Base-by-base conservation (phyloP, 2,888 invertebrate genomes). In the Leptopilina myrica region DNA sequence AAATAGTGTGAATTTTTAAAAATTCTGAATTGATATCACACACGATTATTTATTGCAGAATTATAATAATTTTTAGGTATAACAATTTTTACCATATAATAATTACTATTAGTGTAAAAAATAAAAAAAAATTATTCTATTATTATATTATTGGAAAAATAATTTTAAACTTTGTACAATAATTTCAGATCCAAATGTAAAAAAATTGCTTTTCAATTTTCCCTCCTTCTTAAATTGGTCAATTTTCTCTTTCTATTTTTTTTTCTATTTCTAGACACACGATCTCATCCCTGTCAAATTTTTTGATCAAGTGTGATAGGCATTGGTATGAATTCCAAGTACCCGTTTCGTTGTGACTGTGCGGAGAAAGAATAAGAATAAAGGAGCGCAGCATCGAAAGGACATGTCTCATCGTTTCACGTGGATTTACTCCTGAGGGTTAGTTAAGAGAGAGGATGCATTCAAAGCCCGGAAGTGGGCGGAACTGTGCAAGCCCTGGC, bases 401-500 rank as follows among this genome's bases (percentile, higher is more conserved):
- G 87, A 89, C 89, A 86, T 86, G 89, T 89, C 87, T 86, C 86
- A 83, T 83, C 84, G 86, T 88, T 88, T 88, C 88, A 88, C 88
- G 87, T 88, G 87, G 90, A 88, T 89, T 86, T 88, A 88, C 90
- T 87, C 87, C 87, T 86, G 86, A 89, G 90, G 89, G 88, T 91
- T 43, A 89, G 90, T 91, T 90, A 88, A 86, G 86, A 86, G 88
- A 90, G 88, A 87, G 90, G 87, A 89, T 90, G 89, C 90, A 91
- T 91, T 90, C 87, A 91, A 85, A 84, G 86, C 82, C 89, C 91
- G 91, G 91, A 91, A 91, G 90, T 91, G 89, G 91, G 91, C 91
- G 91, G 91, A 91, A 90, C 91, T 89, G 85, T 79, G 85, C 89
- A 89, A 62, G 56, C 56, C 73, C 12, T 33, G n/a, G 56, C 86